phyloP scores from a whole-genome alignment of 2,113 vertebrate species.

The Laticauda laticaudata region DNA sequence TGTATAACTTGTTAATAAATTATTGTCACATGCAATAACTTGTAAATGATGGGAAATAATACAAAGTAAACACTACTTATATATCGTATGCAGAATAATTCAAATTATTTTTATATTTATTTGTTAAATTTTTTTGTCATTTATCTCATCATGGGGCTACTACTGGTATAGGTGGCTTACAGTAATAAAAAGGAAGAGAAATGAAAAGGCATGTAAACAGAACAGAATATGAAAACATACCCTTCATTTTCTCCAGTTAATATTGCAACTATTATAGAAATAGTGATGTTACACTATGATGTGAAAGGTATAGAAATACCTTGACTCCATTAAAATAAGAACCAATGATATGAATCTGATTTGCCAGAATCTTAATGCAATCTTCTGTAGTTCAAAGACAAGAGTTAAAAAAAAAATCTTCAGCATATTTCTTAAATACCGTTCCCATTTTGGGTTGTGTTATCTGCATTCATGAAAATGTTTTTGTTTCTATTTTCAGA shows the following conservation, averaged over 20 bases:
- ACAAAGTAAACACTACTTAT: neutral
- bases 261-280: neutral
- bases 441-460: neutral
- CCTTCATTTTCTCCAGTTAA: neutral
- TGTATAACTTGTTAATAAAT: neutral
- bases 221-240: neutral
- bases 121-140: neutral
- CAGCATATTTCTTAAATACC: neutral
- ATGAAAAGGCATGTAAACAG: neutral
- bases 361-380: neutral
- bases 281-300: neutral
- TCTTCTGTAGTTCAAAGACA: neutral
- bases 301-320: neutral
- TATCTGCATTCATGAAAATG: neutral
- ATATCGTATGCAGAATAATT: neutral
- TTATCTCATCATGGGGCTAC: neutral
- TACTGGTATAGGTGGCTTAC: neutral
- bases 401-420: neutral
- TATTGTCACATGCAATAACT: neutral
- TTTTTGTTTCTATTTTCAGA: conserved; percentile 67
- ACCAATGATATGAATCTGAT: neutral
- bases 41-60: neutral
- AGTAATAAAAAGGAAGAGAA: neutral
- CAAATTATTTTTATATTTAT: neutral
- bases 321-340: neutral